Evolutionary conservation across 2,888 invertebrate species (phyloP).

Genomic region (Drosophila paramelanica): DNA sequence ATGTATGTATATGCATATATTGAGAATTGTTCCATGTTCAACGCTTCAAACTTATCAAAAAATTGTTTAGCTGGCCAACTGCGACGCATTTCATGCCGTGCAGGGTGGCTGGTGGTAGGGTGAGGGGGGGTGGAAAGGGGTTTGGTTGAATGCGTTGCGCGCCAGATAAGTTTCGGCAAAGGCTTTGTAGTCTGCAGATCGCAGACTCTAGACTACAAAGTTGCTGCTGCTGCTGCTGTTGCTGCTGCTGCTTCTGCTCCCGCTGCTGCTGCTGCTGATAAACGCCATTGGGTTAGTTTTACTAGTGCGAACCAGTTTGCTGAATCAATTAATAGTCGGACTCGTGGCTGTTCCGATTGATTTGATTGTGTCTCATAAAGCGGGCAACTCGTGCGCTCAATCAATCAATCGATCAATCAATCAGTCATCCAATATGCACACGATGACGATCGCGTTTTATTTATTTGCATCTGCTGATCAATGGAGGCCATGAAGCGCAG

Average conservation of each 20-base stretch:
- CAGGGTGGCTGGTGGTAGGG: not conserved
- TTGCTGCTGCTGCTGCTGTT: not conserved
- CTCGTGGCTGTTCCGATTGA: conserved; percentile 2
- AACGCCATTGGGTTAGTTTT: conserved; percentile 4
- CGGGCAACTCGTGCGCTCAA: conserved; percentile 49
- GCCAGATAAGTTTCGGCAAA: conserved; percentile 76
- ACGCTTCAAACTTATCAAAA: conserved; percentile 68
- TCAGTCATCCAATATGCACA: conserved; percentile 27
- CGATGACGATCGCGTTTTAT: conserved; percentile 41
- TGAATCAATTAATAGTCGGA: not conserved
- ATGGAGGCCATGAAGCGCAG: conserved; percentile 51
- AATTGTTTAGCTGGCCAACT: conserved; percentile 63
- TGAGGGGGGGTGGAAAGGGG: not conserved
- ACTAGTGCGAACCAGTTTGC: conserved; percentile 30
- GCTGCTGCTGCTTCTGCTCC: not conserved
- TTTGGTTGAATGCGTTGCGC: conserved; percentile 48
- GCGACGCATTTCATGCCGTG: conserved; percentile 66
- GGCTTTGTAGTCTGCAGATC: conserved; percentile 67
- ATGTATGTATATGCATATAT: not conserved
- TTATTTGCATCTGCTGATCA: conserved; percentile 22
- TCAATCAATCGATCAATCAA: conserved; percentile 23
- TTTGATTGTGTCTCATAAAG: not conserved
- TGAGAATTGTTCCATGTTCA: conserved; percentile 15
- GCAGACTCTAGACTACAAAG: conserved; percentile 11
- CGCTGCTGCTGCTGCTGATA: conserved; percentile 16